phyloP scores from a whole-genome alignment of 2,888 invertebrate species.

The Apamea sordens region DNA sequence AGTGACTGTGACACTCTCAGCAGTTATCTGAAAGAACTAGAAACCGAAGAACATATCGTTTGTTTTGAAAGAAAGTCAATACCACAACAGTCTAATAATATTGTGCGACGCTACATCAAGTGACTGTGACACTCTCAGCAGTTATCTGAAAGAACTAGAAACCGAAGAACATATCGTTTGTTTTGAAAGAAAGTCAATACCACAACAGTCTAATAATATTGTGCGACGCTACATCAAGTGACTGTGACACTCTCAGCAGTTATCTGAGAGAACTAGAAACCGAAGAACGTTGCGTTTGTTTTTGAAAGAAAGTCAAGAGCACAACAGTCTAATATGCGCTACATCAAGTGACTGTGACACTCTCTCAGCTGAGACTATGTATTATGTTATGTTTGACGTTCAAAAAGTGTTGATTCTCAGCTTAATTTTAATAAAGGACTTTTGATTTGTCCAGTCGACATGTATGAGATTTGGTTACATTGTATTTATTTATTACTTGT shows the following conservation, averaged over 20 bases:
- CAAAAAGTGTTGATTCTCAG: too few relatives aligned
- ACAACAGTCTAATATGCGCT: neutral
- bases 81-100: too few relatives aligned
- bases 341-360: neutral
- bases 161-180: too few relatives aligned
- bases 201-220: neutral
- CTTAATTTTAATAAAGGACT: neutral
- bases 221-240: neutral
- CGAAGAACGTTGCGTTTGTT: neutral
- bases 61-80: too few relatives aligned
- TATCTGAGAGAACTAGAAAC: too few relatives aligned
- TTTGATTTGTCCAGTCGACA: neutral
- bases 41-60: too few relatives aligned
- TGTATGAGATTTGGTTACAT: neutral
- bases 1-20: too few relatives aligned
- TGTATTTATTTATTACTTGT: neutral
- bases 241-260: neutral
- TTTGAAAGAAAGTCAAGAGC: constrained; percentile 24
- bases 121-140: too few relatives aligned
- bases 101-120: too few relatives aligned
- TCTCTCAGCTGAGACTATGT: neutral
- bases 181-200: constrained; percentile 24
- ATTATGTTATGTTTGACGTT: too few relatives aligned
- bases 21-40: too few relatives aligned
- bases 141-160: too few relatives aligned